Evolutionary conservation across 2,113 vertebrate species (phyloP).

Genomic region (Apodemus sylvaticus): DNA sequence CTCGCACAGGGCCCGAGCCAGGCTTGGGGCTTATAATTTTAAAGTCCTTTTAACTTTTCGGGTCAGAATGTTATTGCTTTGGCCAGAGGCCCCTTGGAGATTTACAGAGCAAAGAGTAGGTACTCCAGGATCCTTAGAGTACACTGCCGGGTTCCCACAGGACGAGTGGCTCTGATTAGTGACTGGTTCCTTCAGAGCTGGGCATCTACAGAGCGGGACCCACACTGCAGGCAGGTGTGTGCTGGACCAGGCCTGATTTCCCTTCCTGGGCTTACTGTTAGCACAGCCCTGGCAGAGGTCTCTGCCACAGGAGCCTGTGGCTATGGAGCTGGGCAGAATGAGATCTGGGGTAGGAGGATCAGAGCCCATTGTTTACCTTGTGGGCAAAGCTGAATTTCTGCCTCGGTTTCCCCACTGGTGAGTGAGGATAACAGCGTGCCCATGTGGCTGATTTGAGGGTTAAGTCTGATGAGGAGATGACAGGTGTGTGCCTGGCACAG

Average conservation of each 20-base stretch:
- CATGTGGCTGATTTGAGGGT: not conserved
- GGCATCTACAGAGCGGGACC: accelerated
- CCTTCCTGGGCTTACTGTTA: accelerated
- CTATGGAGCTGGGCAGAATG: accelerated
- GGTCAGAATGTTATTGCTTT: constrained; percentile 36
- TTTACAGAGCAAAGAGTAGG: not conserved
- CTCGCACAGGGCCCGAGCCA: not conserved
- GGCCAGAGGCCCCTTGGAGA: not conserved
- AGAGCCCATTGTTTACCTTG: accelerated
- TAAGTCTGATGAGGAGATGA: not conserved
- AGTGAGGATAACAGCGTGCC: not conserved
- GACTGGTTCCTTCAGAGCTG: not conserved
- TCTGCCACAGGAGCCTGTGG: accelerated
- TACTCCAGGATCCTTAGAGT: accelerated
- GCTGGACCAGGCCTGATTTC: accelerated
- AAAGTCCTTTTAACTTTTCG: constrained; percentile 29
- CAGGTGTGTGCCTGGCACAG: not conserved
- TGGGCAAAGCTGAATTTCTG: not conserved
- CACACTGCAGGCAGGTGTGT: accelerated
- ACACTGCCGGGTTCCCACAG: not conserved
- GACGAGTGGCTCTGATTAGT: not conserved
- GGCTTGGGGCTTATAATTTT: not conserved
- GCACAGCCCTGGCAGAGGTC: accelerated
- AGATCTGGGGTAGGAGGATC: accelerated
- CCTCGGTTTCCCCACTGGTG: constrained; percentile 7